These are phyloP conservation scores for Aspidoscelis tigris DNA, from an alignment of 2,113 vertebrate genomes.

Conservation along the genomic window DNA sequence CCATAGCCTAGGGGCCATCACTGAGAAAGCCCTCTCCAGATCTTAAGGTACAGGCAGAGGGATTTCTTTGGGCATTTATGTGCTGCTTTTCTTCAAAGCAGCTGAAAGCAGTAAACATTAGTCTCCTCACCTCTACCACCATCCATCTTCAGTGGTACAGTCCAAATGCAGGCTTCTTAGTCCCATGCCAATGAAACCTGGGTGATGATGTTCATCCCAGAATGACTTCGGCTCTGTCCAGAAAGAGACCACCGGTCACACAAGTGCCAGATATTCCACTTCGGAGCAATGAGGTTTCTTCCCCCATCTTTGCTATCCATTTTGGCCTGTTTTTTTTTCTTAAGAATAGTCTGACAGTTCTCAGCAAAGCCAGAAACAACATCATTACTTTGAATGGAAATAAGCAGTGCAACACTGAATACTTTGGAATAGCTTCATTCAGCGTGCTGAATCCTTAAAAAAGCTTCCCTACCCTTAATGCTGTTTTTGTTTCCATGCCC, in stretches of 20 bases:
- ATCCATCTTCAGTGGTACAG: background rate
- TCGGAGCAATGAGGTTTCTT: background rate
- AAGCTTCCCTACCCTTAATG: background rate
- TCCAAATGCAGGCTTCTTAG: background rate
- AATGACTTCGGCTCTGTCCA: background rate
- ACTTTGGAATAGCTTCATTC: slow-evolving; percentile 47
- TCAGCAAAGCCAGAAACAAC: slow-evolving; percentile 39
- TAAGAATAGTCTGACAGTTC: background rate
- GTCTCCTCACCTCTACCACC: no score
- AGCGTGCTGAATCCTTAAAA: slow-evolving; percentile 54
- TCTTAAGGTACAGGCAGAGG: no score
- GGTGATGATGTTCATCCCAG: background rate
- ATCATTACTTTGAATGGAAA: slow-evolving; percentile 60
- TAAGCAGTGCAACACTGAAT: slow-evolving; percentile 50
- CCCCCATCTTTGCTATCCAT: background rate
- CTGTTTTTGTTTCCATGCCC: slow-evolving; percentile 42
- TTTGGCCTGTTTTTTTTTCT: background rate
- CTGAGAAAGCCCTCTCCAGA: no score
- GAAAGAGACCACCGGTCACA: background rate
- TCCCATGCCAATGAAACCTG: background rate
- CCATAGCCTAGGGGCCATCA: no score
- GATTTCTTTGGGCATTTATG: no score
- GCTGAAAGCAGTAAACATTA: no score
- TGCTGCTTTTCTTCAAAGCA: no score
- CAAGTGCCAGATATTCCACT: background rate